A percentile compares a stretch with the other conserved stretches of the same genome.
phyloP scores from a whole-genome alignment of 1,140 invertebrate genomes.

The Octopus sinensis region DNA sequence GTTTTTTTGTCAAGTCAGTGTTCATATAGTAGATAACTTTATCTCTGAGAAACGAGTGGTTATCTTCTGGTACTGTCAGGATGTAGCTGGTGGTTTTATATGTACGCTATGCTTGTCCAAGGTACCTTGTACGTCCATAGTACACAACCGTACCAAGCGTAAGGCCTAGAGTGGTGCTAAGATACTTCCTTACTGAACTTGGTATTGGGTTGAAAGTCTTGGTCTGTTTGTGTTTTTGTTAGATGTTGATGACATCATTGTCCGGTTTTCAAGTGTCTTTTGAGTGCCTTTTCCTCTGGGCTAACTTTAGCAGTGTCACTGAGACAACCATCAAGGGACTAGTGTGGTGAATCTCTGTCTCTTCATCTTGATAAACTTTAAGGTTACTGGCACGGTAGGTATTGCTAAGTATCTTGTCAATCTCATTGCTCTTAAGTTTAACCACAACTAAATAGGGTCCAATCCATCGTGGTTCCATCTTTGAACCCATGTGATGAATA shows the following conservation, averaged over 20 bases:
- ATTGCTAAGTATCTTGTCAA: slow-evolving; percentile 1
- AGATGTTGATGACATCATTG: background rate
- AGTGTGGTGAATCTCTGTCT: no score
- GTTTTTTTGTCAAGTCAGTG: no score
- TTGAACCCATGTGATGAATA: slow-evolving; percentile 9
- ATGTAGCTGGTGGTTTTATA: slow-evolving; percentile 15
- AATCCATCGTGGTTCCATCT: background rate
- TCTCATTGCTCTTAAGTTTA: background rate
- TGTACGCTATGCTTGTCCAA: background rate
- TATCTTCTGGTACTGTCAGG: slow-evolving; percentile 15
- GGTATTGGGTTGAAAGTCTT: background rate
- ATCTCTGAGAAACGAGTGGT: background rate
- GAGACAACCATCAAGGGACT: background rate
- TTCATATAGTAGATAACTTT: background rate
- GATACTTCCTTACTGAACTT: background rate
- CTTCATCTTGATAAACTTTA: background rate
- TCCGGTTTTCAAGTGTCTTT: background rate
- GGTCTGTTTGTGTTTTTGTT: background rate
- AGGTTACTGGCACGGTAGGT: slow-evolving; percentile 6
- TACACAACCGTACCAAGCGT: background rate
- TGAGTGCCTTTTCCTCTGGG: background rate
- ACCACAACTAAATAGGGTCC: slow-evolving; percentile 7
- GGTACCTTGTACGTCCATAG: background rate
- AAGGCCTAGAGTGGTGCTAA: background rate
- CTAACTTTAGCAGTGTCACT: background rate